Base-by-base conservation (phyloP, 2,113 vertebrate genomes). In the Corydoras maculifer region DNA sequence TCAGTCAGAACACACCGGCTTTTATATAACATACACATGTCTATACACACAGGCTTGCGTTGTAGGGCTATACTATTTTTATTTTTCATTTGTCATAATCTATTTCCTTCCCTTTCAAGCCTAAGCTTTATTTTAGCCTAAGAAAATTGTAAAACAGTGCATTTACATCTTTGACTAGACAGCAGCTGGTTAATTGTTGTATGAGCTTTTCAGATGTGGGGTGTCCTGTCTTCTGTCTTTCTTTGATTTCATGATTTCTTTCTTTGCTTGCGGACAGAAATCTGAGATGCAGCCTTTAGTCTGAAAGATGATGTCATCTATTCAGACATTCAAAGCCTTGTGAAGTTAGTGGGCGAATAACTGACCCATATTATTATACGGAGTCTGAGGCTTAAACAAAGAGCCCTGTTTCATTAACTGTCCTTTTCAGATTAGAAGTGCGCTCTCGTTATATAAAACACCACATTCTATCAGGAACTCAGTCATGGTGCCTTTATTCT, bases 261-360 rank as follows among this genome's bases (percentile, higher is more conserved):
- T 53, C 13, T 53, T 53, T 53, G 51, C 51, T 53, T 53, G 51
- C 11, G 3, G 51, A 53, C 51, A 2, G 13, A 53, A 12, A 53
- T 53, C 13, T 10, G 9, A 14, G 13, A 53, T 62, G 2, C 9
- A 35, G 35, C 35, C 35, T 69, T 55, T 43, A 59, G 61, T 43
- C 62, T 66, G 43, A 53, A 64, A 53, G 70, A 62, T 78, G 77
- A 79, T 75, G 74, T 79, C 77, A 79, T 79, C 74, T 67, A 35
- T 66, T 75, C 62, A 43, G 77, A 73, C 70, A 79, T 75, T 65
- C 53, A 70, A 70, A 75, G 70, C 58, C 32, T 75, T 69, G 55
- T 75, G 74, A 12, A 75, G 31, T 73, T 58, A 62, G 65, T 75
- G 66, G 70, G 69, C 49, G 54, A 73, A 73, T 48, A 53, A 66